Base-by-base conservation (phyloP, 2,888 invertebrate genomes). In the Athetis lepigone region DNA sequence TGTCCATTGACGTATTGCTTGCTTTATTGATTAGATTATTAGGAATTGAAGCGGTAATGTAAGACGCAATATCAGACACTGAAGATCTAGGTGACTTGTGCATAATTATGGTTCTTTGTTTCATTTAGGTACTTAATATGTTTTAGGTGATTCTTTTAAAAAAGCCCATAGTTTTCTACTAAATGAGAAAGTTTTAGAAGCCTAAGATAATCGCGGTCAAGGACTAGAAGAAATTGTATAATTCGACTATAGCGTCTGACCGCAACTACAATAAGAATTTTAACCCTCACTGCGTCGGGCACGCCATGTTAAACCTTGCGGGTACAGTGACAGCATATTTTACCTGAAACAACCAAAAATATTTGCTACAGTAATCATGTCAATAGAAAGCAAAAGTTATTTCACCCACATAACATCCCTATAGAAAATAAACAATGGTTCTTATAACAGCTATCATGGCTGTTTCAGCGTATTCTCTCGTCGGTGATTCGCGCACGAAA, bases 401-500 rank as follows among this genome's bases (percentile, higher is more conserved):
- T 62, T 23, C 21, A 23, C 25, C 39, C 37, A 43, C 49, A 47
- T 52, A 54, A 62, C 42, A 42, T 33, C 40, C 40, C 11, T 45
- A 39, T 42, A 40, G 19, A 57, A 71, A 76, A 72, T 54, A 72
- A 71, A 72, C 73, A 65, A 76, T 55, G 45, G 23, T 65, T 71
- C 45, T 54, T 70, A 50, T 51, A 58, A 65, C 57, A 71, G 66
- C 25, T 70, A 70, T 50, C 40, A 75, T 46, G 36, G 18, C 29
- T 42, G 47, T 40, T 68, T 7, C 70, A 0, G 19, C 43, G 39
- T 70, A 72, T 67, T 77, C 77, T 78, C 77, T 11, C 45, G 42
- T 37, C 40, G 79, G 70, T 80, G 79, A 79, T 75, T 79, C 69
- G 51, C 54, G 25, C 46, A 42, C 55, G 61, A 68, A 65, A 80